Evolutionary conservation across 2,113 vertebrate genomes (phyloP), one percentile per base, ranked within the genome.

Genomic region (Synchiropus splendidus): DNA sequence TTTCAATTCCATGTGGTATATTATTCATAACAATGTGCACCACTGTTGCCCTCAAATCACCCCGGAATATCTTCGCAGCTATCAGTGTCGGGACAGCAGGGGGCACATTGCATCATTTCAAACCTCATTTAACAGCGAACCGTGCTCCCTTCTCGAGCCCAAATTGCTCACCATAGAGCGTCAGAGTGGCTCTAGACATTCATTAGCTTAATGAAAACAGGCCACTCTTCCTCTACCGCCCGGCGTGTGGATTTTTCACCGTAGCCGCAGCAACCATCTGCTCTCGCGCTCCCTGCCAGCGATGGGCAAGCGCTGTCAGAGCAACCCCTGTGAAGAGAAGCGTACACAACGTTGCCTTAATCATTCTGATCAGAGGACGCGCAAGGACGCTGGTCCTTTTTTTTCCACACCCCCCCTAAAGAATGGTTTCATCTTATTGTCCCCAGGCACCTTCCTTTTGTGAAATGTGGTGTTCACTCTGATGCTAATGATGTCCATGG

Each of bases 161-260:
- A 86, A 81, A 85, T 78, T 74, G 76, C 77, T 72, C 67, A 51
- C 72, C 59, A 32, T 58, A 58, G 77, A 81, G 70, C 51, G 17
- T 49, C 60, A 65, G 59, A 78, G 69, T 67, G 57, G 50, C 77
- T 82, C 81, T 75, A 79, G 81, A 85, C 83, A 80, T 84, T 84
- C 84, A 85, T 86, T 86, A 84, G 70, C 78, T 71, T 85, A 84
- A 86, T 85, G 78, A 86, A 86, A 86, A 83, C 77, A 77, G 78
- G 79, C 72, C 80, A 76, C 78, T 80, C 75, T 72, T 70, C 71
- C 64, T 70, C 74, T 64, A 58, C 68, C 68, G 54, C 83, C 75
- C 77, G 69, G 74, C 17, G 61, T 68, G 74, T 39, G 9, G 32
- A 8, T 58, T 75, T n/a, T 58, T 52, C 38, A 34, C 53, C 54